Conservation (phyloP, 2,797 vertebrate species). For the Remorina albescens region DNA sequence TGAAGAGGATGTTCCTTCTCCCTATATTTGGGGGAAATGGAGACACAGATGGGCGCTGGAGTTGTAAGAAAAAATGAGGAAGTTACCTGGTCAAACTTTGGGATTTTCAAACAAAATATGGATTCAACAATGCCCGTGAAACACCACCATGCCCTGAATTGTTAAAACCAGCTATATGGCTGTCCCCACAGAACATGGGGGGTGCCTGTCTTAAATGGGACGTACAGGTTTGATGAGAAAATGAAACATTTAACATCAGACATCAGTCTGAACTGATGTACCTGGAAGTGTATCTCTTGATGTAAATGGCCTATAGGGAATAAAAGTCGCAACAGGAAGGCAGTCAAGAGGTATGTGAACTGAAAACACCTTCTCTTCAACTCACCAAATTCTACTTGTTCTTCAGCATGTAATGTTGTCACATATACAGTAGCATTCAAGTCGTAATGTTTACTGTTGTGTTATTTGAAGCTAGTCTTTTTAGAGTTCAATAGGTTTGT, state of each 20-base stretch:
- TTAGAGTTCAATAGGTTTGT: conserved; percentile 3
- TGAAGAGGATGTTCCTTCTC: not conserved
- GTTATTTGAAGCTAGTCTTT: conserved; percentile 9
- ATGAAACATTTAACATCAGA: conserved; percentile 12
- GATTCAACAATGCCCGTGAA: no score
- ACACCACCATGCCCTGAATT: no score
- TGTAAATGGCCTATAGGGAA: not conserved
- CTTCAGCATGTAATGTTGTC: conserved; percentile 1
- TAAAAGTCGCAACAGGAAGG: not conserved
- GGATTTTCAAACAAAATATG: not conserved
- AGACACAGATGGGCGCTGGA: not conserved
- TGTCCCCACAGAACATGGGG: not conserved
- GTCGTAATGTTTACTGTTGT: not conserved
- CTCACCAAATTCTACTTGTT: not conserved
- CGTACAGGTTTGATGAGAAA: conserved; percentile 15
- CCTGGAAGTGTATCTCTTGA: conserved; percentile 8
- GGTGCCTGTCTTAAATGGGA: conserved; percentile 2
- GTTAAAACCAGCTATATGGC: not conserved
- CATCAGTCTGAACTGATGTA: not conserved
- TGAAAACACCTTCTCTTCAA: not conserved
- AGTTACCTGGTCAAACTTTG: not conserved
- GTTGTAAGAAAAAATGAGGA: not conserved
- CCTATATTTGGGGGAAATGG: not conserved
- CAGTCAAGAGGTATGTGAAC: not conserved
- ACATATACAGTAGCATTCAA: not conserved